These are phyloP conservation scores for Tetramorium parvispinum DNA, from an alignment of 1,140 invertebrate genomes.

Conservation along the genomic window DNA sequence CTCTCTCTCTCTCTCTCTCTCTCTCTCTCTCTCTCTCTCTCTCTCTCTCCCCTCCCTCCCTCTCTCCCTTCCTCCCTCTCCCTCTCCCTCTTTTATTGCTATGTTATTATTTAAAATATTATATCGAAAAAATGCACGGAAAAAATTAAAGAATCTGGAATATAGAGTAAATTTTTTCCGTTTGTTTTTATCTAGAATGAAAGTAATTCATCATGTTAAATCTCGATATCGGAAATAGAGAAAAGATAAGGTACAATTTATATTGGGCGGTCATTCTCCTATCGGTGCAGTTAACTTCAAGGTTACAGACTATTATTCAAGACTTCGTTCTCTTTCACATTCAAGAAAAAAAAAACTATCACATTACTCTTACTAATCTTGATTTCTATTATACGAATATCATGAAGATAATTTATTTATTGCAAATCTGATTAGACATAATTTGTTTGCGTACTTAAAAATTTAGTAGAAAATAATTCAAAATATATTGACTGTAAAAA, in stretches of 20 bases:
- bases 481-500: neutral
- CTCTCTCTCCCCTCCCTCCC: no score
- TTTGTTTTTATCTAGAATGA: neutral
- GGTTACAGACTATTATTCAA: neutral
- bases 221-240: neutral
- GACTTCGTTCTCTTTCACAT: neutral
- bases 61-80: no score
- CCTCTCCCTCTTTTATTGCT: neutral
- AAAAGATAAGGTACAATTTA: constrained; percentile 29
- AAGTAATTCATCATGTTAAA: neutral
- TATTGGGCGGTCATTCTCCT: neutral
- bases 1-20: no score
- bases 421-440: neutral
- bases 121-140: neutral
- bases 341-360: neutral
- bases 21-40: no score
- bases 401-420: neutral
- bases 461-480: neutral
- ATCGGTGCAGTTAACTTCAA: neutral
- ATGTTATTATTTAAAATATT: neutral
- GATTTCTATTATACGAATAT: neutral
- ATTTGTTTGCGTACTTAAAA: neutral
- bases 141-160: neutral
- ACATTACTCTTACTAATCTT: neutral
- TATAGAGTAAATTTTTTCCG: neutral